Percentiles rank a stretch among this genome's conserved stretches.
phyloP scores from a whole-genome alignment of 2,888 invertebrate species.

The Xylocampa areola region DNA sequence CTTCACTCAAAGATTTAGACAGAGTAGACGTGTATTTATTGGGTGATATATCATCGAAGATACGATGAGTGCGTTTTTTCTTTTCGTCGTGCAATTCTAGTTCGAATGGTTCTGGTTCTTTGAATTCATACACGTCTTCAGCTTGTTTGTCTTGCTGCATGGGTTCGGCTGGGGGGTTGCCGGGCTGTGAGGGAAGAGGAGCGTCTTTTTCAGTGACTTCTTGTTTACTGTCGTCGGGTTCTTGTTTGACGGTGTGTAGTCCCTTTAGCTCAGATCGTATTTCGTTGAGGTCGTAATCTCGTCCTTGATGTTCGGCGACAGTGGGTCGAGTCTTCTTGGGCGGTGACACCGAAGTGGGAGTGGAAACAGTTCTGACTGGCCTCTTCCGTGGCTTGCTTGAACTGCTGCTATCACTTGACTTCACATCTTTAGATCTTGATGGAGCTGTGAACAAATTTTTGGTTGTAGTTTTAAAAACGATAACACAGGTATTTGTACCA shows the following conservation, averaged over 20 bases:
- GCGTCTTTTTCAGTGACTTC: constrained; percentile 73
- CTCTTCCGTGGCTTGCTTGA: constrained; percentile 83
- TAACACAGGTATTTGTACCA: neutral
- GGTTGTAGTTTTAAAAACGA: no score
- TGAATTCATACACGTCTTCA: constrained; percentile 95
- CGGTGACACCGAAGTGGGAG: constrained; percentile 76
- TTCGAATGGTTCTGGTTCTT: constrained; percentile 96
- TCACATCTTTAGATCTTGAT: constrained; percentile 78
- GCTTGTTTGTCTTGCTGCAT: constrained; percentile 79
- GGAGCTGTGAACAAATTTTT: constrained; percentile 69
- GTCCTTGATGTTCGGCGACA: constrained; percentile 76
- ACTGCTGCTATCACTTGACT: constrained; percentile 82
- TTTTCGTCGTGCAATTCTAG: constrained; percentile 92
- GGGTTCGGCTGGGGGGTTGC: constrained; percentile 65
- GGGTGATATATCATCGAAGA: constrained; percentile 87
- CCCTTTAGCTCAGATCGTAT: constrained; percentile 96
- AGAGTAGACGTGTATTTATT: constrained; percentile 84
- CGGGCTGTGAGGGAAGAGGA: constrained; percentile 51
- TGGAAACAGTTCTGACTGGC: constrained; percentile 76
- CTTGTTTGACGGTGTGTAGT: constrained; percentile 89
- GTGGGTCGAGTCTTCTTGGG: constrained; percentile 78
- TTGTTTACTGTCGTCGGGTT: constrained; percentile 79
- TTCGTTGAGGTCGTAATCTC: constrained; percentile 95
- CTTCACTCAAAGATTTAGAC: constrained; percentile 88
- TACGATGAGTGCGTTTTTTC: constrained; percentile 86